These are phyloP conservation scores for Oncorhynchus clarkii DNA, from an alignment of 2,113 vertebrate genomes.

Conservation along the genomic window DNA sequence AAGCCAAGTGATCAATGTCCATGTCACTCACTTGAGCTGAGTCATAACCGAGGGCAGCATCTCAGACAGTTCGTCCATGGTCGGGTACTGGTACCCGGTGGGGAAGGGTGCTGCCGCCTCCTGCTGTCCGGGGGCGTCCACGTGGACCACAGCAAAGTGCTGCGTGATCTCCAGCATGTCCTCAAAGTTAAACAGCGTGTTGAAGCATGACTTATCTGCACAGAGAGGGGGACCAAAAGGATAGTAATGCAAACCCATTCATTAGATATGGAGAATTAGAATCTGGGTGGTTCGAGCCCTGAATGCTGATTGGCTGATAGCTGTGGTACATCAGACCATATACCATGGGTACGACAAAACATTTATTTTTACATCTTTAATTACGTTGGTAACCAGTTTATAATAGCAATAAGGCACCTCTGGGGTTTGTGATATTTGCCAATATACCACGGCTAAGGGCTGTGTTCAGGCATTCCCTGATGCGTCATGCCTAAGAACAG, in stretches of 20 bases:
- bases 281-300: no score
- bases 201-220: conserved; percentile 97
- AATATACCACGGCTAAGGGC: no score
- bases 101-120: conserved; percentile 90
- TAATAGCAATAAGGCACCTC: no score
- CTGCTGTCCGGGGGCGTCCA: conserved; percentile 95
- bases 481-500: no score
- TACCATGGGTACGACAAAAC: no score
- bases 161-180: conserved; percentile 98
- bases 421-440: no score
- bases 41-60: conserved; percentile 91
- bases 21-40: conserved; percentile 86
- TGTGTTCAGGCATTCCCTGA: no score
- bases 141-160: conserved; percentile 93
- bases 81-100: conserved; percentile 91
- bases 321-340: no score
- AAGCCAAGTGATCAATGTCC: neutral
- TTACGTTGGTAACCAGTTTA: no score
- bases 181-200: conserved; percentile 95
- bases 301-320: no score
- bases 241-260: neutral
- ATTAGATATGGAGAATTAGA: neutral
- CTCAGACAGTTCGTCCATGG: conserved; percentile 92
- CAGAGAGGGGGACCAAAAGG: conserved; percentile 3
- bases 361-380: no score